A percentile compares a stretch with the other conserved stretches of the same genome.
Evolutionary conservation across 2,797 vertebrate genomes (phyloP).

Genomic region (Sebastolobus alascanus): DNA sequence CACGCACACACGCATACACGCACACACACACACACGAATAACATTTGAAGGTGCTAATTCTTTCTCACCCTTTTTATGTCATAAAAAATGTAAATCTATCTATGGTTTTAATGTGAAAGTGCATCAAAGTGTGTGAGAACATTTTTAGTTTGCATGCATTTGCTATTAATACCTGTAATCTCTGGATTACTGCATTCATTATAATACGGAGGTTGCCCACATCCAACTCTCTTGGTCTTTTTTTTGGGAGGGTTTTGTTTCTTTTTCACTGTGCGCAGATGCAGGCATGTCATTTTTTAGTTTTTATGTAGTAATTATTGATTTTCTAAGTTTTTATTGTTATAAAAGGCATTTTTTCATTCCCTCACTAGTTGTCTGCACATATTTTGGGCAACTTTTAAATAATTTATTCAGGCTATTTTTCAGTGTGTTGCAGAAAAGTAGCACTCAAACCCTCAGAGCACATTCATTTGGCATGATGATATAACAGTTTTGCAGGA

Average conservation of each 20-base stretch:
- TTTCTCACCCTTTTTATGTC: slow-evolving; percentile 7
- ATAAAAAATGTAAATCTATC: background rate
- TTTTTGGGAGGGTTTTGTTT: background rate
- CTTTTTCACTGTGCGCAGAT: background rate
- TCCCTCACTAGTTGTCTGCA: background rate
- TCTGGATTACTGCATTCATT: slow-evolving; percentile 39
- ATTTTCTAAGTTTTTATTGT: slow-evolving; percentile 7
- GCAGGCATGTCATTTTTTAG: background rate
- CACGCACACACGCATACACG: slow-evolving; percentile 1
- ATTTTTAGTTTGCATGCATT: slow-evolving; percentile 23
- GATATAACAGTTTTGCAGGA: slow-evolving; percentile 44
- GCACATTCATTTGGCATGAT: slow-evolving; percentile 36
- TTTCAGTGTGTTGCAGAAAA: slow-evolving; percentile 29
- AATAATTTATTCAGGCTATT: slow-evolving; percentile 27
- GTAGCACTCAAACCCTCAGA: slow-evolving; percentile 25
- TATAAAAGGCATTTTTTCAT: slow-evolving; percentile 23
- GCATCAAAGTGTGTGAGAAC: slow-evolving; percentile 16
- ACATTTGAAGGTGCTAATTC: slow-evolving; percentile 30
- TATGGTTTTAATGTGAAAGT: background rate
- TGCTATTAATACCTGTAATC: slow-evolving; percentile 47
- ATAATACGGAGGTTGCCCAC: slow-evolving; percentile 17
- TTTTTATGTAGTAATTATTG: background rate
- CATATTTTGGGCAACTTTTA: slow-evolving; percentile 16
- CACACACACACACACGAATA: slow-evolving; percentile 4
- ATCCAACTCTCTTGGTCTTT: background rate